Base-by-base conservation (phyloP, 1,140 invertebrate genomes). In the Sycobia sp. region DNA sequence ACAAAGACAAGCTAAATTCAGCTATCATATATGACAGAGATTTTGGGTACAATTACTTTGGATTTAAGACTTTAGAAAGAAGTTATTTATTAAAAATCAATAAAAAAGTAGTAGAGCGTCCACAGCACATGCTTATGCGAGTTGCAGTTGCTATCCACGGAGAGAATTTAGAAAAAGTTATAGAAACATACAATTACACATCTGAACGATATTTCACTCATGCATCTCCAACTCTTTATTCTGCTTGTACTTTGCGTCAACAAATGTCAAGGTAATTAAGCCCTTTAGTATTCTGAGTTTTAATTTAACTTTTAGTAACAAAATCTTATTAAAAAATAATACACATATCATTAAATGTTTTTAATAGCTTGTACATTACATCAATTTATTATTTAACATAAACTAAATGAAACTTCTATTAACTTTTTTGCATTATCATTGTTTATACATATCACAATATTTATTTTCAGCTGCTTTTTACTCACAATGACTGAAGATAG, bases 71-170 rank as follows among this genome's bases (percentile, higher is more conserved):
- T 4, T 81, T 99, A 47, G 97, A 99, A 76, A 84, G 93, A 63
- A 97, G 95, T 2, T 99, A 99, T 77, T 83, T 99, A 50, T 78
- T 99, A 20, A 97, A 95, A 80, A 95, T 98, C 54, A 87, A 96
- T 80, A 90, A 90, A 0, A 97, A 97, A 87, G 91, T 98, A 47
- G 95, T 89, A 5, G 97, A 99, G 78, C 85, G 97, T 41, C 98
- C 98, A 0, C 97, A 99, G 73, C 96, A 99, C 65, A 96, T 99
- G 96, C 81, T 99, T 46, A 99, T 99, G 97, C 84, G 98, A 73
- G 97, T 99, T 13, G 82, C 97, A 22, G 90, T 99, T 65, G 97
- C 96, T 14, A 98, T 99, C 71, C 97, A 99, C 79, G 90, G 90
- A 11, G 90, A 96, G 67, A 92, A 99, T 74, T 92, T 99, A 58